Base-by-base conservation (phyloP, 1,140 invertebrate species). In the Zaprionus ghesquierei region DNA sequence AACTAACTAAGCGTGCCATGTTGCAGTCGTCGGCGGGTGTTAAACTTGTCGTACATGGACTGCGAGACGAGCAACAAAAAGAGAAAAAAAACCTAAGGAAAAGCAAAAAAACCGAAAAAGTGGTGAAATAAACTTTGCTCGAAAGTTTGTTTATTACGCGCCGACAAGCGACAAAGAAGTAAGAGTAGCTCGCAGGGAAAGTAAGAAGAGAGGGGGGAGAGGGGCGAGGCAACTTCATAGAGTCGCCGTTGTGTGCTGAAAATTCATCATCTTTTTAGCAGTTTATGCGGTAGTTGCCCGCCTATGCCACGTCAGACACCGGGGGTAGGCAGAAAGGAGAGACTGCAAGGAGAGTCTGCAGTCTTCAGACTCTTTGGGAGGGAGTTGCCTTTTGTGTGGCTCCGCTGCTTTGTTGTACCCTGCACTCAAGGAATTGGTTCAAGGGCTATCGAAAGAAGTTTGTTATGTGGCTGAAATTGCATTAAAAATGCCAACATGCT, bases 111-210 rank as follows among this genome's bases (percentile, higher is more conserved):
- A 22, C 41, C 33, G 35, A 79, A 64, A 63, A 71, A 75, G 51
- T 65, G 44, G 53, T 84, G 79, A 73, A 90, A 70, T 84, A 89
- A 90, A 90, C 53, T 90, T 90, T 81, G 64, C 80, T 75, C 69
- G 69, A 89, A 90, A 90, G 89, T 90, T 90, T 90, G 89, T 89
- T 90, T 90, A 90, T 89, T 89, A 90, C 80, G 77, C 66, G 71
- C 79, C 72, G 82, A 81, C 81, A 85, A 80, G 69, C 62, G 50
- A 70, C 77, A 63, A 63, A 76, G 54, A 64, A 73, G 63, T 74
- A n/a, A n/a, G 66, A 74, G 79, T 84, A 59, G 84, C 79, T 77
- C 66, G 22, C 49, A n/a, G 29, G 25, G 15, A 23, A 1, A 18
- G 15, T 0, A 13, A 25, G 22, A 22, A 23, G 18, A 10, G 23